Conservation (phyloP, 2,888 invertebrate genomes). For the Eucera pruinosa region DNA sequence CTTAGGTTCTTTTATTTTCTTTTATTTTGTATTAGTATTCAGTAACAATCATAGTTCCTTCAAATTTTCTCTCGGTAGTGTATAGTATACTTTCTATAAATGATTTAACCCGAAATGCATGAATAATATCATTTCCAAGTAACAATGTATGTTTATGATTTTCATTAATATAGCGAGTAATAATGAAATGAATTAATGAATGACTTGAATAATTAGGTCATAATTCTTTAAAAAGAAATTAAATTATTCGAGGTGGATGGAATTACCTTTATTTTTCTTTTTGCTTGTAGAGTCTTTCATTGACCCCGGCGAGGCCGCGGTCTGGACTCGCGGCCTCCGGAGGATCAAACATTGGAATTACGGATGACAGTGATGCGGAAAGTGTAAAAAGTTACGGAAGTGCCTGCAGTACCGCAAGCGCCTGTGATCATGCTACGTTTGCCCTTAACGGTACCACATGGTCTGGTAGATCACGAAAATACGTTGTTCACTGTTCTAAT, state of each 20-base stretch:
- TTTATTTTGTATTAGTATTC: too few species aligned
- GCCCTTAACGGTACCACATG: slow-evolving; percentile 88
- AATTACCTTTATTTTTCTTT: background rate
- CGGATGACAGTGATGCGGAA: slow-evolving; percentile 88
- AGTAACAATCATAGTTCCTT: too few species aligned
- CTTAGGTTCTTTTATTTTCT: too few species aligned
- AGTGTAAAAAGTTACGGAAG: slow-evolving; percentile 92
- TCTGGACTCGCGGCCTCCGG: slow-evolving; percentile 79
- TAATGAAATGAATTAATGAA: background rate
- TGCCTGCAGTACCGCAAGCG: slow-evolving; percentile 90
- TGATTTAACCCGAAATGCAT: slow-evolving; percentile 1
- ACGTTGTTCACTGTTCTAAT: slow-evolving; percentile 94
- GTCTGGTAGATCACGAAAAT: slow-evolving; percentile 87
- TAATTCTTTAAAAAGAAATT: background rate
- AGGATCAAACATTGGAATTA: slow-evolving; percentile 82
- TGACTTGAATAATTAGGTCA: background rate
- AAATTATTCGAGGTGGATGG: background rate
- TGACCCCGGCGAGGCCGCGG: slow-evolving; percentile 82
- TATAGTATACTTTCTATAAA: background rate
- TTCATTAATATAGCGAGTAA: background rate
- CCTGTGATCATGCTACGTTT: slow-evolving; percentile 93
- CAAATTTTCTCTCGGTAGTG: too few species aligned
- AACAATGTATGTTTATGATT: background rate
- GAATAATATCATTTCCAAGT: background rate
- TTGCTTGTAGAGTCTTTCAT: slow-evolving; percentile 79